Evolutionary conservation across 2,113 vertebrate genomes (phyloP).

Genomic region (Uropsilus gracilis): DNA sequence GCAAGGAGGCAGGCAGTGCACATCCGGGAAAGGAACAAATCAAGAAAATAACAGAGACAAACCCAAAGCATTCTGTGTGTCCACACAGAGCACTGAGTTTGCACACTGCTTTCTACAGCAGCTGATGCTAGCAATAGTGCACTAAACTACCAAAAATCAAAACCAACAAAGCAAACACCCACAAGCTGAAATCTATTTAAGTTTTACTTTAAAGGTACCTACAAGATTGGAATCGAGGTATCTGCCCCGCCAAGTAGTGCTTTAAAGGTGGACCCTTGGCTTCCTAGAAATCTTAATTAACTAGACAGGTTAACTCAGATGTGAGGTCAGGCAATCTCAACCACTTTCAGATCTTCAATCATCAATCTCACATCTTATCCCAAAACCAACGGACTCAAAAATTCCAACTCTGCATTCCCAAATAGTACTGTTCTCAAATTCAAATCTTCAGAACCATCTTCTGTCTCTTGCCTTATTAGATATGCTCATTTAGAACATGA

Average conservation of each 20-base stretch:
- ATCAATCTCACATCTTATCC: not conserved
- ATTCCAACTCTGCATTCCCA: not conserved
- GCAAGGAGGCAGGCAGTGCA: not conserved
- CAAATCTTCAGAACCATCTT: not conserved
- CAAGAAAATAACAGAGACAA: not conserved
- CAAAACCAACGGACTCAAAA: not conserved
- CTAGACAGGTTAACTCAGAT: not conserved
- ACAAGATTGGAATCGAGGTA: not conserved
- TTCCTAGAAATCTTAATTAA: not conserved
- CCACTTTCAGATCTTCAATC: not conserved
- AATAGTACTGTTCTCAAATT: not conserved
- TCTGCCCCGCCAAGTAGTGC: not conserved
- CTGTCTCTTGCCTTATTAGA: not conserved
- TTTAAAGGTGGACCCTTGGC: not conserved
- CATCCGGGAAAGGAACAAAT: not conserved
- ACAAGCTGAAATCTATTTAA: not conserved
- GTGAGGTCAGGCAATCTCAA: not conserved
- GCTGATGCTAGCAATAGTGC: not conserved
- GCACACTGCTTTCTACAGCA: not conserved
- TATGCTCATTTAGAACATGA: not conserved
- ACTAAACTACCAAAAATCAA: not conserved
- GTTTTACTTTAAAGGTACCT: not conserved
- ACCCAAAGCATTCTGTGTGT: not conserved
- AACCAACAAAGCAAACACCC: not conserved
- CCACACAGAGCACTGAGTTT: not conserved